phyloP scores from a whole-genome alignment of 1,140 invertebrate genomes.

The Brevipalpus yothersi region DNA sequence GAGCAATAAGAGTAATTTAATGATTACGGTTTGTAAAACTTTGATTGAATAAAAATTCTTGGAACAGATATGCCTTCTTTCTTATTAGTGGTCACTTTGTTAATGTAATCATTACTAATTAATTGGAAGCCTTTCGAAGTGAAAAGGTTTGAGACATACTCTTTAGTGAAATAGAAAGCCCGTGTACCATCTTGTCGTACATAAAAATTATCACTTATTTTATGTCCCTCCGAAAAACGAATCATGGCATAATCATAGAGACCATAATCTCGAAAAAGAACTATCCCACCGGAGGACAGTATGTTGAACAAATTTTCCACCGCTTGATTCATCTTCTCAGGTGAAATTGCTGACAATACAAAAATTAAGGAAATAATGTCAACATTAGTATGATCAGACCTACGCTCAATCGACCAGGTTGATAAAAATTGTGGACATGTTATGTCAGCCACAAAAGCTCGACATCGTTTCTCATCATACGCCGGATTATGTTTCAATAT shows the following conservation, averaged over 20 bases:
- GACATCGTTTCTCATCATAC: constrained; percentile 36
- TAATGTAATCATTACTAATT: background rate
- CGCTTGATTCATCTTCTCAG: constrained; percentile 43
- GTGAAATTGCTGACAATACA: constrained; percentile 51
- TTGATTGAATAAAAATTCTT: constrained; percentile 1
- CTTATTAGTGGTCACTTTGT: background rate
- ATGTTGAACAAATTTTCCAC: constrained; percentile 37
- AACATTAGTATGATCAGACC: constrained; percentile 33
- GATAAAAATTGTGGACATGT: constrained; percentile 14
- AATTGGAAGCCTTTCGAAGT: background rate
- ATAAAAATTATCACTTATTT: constrained; percentile 83
- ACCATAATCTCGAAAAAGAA: constrained; percentile 89
- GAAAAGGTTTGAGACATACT: background rate
- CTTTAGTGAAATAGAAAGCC: constrained; percentile 17
- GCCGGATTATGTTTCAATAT: constrained; percentile 40
- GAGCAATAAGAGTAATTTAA: no score
- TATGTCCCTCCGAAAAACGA: constrained; percentile 63
- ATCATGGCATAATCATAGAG: constrained; percentile 94
- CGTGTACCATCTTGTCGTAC: constrained; percentile 83
- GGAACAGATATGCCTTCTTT: constrained; percentile 1
- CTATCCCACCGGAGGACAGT: constrained; percentile 49
- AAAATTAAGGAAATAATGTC: constrained; percentile 46
- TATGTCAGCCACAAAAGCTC: constrained; percentile 40
- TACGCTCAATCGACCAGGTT: constrained; percentile 11
- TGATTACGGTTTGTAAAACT: background rate